A percentile compares a stretch with the other conserved stretches of the same genome.
phyloP scores from a whole-genome alignment of 1,140 invertebrate species.

The Ditylenchus dipsaci region DNA sequence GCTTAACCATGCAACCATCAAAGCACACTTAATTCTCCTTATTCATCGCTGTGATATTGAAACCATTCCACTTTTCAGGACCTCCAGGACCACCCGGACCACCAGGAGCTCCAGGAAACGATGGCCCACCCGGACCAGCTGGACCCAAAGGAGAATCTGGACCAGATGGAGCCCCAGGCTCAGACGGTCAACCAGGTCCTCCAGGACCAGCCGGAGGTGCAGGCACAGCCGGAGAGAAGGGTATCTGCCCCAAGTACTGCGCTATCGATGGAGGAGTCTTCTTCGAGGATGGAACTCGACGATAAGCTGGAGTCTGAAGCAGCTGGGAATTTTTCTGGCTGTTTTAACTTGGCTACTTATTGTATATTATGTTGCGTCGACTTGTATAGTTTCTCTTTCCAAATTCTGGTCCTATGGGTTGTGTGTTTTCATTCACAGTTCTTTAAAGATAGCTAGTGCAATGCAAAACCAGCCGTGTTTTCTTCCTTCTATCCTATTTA shows the following conservation, averaged over 20 bases:
- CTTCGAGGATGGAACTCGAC: constrained; percentile 25
- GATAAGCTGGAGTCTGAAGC: constrained; percentile 1
- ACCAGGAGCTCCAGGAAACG: constrained; percentile 36
- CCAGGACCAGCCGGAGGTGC: constrained; percentile 44
- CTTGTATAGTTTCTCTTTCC: too few species aligned
- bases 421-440: too few species aligned
- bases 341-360: too few species aligned
- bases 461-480: too few species aligned
- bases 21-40: not conserved
- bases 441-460: too few species aligned
- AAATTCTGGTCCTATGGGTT: too few species aligned
- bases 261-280: constrained; percentile 46
- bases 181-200: constrained; percentile 46
- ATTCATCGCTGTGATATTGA: not conserved
- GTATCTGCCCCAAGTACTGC: constrained; percentile 53
- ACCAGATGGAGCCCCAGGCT: constrained; percentile 46
- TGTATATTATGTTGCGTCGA: too few species aligned
- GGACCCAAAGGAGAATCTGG: constrained; percentile 44
- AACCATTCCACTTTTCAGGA: constrained; percentile 19
- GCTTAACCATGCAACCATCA: too few species aligned
- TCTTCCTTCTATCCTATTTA: too few species aligned
- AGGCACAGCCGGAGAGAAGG: constrained; percentile 49
- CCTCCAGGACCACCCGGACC: constrained; percentile 37
- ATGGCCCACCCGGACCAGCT: constrained; percentile 40
- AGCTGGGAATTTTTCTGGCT: too few species aligned